Percentiles rank a stretch among this genome's conserved stretches.
Evolutionary conservation across 2,888 invertebrate species (phyloP).

Genomic region (Diabrotica balteata): DNA sequence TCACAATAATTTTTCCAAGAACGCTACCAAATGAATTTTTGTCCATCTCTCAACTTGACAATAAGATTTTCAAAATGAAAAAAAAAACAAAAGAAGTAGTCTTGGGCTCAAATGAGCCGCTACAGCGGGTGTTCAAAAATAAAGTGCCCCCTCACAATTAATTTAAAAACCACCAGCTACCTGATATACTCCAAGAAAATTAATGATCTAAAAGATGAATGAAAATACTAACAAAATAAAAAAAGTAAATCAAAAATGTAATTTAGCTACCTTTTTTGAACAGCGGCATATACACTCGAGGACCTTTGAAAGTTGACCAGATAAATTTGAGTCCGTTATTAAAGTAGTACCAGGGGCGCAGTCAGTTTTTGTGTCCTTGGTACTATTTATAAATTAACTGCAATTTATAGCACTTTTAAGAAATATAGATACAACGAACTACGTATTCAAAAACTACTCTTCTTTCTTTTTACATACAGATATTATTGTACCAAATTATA

Average conservation of each 20-base stretch:
- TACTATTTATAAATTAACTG: background rate
- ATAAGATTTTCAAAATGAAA: conserved; percentile 11
- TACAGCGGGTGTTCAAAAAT: conserved; percentile 36
- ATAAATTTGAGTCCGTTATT: conserved; percentile 7
- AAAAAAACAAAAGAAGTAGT: conserved; percentile 19
- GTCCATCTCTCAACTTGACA: conserved; percentile 12
- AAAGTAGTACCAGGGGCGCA: conserved; percentile 5
- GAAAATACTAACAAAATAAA: conserved; percentile 48
- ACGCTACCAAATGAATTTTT: conserved; percentile 15
- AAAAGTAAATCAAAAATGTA: conserved; percentile 54
- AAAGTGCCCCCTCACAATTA: conserved; percentile 35
- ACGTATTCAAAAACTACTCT: too few species aligned
- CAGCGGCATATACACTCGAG: conserved; percentile 44
- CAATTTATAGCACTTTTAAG: too few species aligned
- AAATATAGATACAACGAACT: too few species aligned
- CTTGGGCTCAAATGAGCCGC: conserved; percentile 28
- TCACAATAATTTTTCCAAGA: conserved; percentile 16
- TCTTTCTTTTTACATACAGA: too few species aligned
- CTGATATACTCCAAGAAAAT: conserved; percentile 49
- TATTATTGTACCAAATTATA: too few species aligned
- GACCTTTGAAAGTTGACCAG: conserved; percentile 29
- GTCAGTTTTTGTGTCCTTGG: background rate
- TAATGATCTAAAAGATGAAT: conserved; percentile 52
- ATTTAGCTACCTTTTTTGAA: conserved; percentile 49
- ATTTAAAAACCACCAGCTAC: conserved; percentile 44